Percentiles rank a stretch among this genome's conserved stretches.
These are phyloP conservation scores for Anhinga rufa DNA, from an alignment of 2,113 vertebrate genomes.

Conservation along the genomic window DNA sequence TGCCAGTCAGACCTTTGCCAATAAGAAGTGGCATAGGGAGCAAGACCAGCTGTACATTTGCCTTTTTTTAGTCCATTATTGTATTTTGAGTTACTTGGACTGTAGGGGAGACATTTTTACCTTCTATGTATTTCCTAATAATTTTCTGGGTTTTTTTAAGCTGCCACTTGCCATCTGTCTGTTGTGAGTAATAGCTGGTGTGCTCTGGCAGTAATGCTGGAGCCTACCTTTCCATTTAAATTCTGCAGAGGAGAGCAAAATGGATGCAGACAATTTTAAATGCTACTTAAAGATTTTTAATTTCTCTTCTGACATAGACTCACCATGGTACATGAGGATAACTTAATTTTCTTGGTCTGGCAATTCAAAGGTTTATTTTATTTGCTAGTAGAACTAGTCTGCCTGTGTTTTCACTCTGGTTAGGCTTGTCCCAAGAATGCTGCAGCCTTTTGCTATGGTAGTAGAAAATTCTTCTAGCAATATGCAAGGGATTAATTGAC, in stretches of 20 bases:
- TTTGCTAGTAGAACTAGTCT: background rate
- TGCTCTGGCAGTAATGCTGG: background rate
- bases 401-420: background rate
- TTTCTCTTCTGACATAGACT: background rate
- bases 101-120: background rate
- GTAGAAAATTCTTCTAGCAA: background rate
- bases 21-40: background rate
- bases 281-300: background rate
- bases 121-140: background rate
- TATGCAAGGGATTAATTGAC: background rate
- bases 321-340: background rate
- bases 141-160: background rate
- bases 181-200: background rate
- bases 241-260: background rate
- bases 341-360: background rate
- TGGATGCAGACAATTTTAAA: background rate
- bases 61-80: background rate
- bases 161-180: background rate
- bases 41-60: background rate
- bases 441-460: background rate
- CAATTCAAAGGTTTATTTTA: background rate
- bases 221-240: background rate
- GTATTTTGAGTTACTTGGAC: background rate
- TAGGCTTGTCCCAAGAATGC: background rate
- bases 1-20: background rate